Base-by-base conservation (phyloP, 2,888 invertebrate genomes). In the Nyleta sp. region DNA sequence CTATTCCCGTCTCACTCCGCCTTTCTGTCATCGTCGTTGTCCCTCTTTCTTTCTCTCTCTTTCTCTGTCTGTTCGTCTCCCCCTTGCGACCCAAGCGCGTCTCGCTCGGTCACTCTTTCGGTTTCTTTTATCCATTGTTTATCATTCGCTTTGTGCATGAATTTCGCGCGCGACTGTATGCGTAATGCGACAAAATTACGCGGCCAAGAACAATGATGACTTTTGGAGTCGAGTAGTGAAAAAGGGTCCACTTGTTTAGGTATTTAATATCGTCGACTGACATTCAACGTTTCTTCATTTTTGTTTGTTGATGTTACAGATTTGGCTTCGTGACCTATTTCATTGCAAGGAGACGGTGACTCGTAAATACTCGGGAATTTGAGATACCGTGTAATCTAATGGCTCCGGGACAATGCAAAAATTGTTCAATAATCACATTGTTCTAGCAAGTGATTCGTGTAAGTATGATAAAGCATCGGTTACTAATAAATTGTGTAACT, bases 151-250 rank as follows among this genome's bases (percentile, higher is more conserved):
- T 57, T 57, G 40, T 40, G 55, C 55, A 24, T 57, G 28, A 57
- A 57, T 57, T 57, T 57, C 55, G 15, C 33, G 62, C 35, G 24
- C 8, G 28, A 38, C 59, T 33, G 44, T 31, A 46, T 46, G 15
- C 33, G 59, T 60, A 60, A 60, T 46, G 46, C 59, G 44, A 60
- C 59, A 42, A 28, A 57, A 57, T 57, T 57, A 57, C 42, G 28
- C 15, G 4, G 10, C 13, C 5, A 20, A 11, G 53, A 53, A 53
- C 57, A 57, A 57, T 17, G 53, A 53, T 18, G 52, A 13, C 15
- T 24, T 48, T 28, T 15, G 33, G 33, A 28, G 33, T 11, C 10
- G 50, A 50, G 50, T 15, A 17, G 11, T 17, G n/a, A 11, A 31
- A 17, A 17, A 6, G 33, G 50, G 6, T 17, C n/a, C n/a, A n/a